Evolutionary conservation across 2,113 vertebrate species (phyloP).

Genomic region (Crypturellus undulatus): DNA sequence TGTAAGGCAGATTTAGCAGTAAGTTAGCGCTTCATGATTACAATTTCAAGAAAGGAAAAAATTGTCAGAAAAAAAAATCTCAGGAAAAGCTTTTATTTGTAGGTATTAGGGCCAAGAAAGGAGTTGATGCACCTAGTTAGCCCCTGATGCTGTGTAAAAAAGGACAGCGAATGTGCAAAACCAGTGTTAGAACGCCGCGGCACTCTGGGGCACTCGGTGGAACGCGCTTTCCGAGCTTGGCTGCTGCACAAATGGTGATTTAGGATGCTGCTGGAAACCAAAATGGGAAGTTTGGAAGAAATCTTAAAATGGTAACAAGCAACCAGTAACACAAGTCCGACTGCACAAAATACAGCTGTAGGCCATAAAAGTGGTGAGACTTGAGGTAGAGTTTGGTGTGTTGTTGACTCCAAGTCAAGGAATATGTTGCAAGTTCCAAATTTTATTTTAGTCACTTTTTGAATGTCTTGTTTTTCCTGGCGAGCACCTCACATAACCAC

Average conservation of each 20-base stretch:
- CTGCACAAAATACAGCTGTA: fast-evolving
- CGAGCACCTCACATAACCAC: not conserved
- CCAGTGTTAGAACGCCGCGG: not conserved
- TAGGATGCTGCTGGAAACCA: not conserved
- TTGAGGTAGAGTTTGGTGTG: not conserved
- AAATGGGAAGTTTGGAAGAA: not conserved
- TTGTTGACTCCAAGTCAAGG: not conserved
- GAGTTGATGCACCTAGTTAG: not conserved
- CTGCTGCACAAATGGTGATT: not conserved
- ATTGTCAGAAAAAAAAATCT: not conserved
- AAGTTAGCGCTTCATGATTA: not conserved
- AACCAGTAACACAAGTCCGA: not conserved
- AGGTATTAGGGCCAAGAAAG: fast-evolving
- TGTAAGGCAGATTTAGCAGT: not conserved
- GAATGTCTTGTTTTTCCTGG: not conserved
- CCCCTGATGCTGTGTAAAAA: not conserved
- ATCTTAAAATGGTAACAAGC: not conserved
- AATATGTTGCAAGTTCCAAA: fast-evolving
- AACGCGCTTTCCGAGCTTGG: not conserved
- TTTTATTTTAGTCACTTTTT: not conserved
- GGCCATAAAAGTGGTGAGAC: not conserved
- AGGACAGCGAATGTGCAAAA: not conserved
- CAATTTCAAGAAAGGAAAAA: not conserved
- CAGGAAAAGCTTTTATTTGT: not conserved
- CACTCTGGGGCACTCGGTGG: not conserved